Evolutionary conservation across 2,888 invertebrate species (phyloP).

Genomic region (Nemotelus pantherinus): DNA sequence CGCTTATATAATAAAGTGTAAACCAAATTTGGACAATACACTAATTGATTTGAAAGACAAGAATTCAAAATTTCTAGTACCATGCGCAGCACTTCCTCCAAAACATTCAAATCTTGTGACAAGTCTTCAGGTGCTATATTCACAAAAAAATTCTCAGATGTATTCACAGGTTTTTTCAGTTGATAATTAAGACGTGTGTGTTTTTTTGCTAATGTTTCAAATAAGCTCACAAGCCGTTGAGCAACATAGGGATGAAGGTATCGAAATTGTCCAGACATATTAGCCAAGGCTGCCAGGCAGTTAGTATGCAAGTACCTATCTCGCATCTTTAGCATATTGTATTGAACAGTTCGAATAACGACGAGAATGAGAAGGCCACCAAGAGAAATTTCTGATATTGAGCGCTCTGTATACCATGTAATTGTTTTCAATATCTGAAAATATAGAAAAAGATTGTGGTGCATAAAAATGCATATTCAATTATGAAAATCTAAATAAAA

Average conservation of each 20-base stretch:
- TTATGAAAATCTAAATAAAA: no score
- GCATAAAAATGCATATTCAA: no score
- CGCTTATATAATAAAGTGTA: conserved; percentile 95
- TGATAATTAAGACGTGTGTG: conserved; percentile 75
- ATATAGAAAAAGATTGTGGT: conserved; percentile 40
- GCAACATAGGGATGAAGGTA: conserved; percentile 95
- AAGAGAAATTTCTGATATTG: conserved; percentile 89
- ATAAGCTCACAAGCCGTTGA: conserved; percentile 90
- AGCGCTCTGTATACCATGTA: conserved; percentile 93
- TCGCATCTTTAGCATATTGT: conserved; percentile 95
- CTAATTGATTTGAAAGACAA: conserved; percentile 86
- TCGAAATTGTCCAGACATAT: conserved; percentile 95
- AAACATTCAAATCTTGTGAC: conserved; percentile 87
- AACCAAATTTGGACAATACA: conserved; percentile 90
- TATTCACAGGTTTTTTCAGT: conserved; percentile 66
- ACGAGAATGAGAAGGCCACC: conserved; percentile 94
- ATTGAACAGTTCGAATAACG: conserved; percentile 95
- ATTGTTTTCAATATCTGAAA: conserved; percentile 86
- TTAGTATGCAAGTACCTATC: conserved; percentile 99
- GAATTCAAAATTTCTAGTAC: conserved; percentile 97
- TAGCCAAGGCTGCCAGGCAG: conserved; percentile 96
- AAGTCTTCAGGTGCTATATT: conserved; percentile 61
- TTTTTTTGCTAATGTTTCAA: conserved; percentile 90
- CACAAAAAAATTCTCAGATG: conserved; percentile 59
- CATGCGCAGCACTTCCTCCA: conserved; percentile 97